Base-by-base conservation (phyloP, 1,140 invertebrate species). In the Chlorops oryzae region DNA sequence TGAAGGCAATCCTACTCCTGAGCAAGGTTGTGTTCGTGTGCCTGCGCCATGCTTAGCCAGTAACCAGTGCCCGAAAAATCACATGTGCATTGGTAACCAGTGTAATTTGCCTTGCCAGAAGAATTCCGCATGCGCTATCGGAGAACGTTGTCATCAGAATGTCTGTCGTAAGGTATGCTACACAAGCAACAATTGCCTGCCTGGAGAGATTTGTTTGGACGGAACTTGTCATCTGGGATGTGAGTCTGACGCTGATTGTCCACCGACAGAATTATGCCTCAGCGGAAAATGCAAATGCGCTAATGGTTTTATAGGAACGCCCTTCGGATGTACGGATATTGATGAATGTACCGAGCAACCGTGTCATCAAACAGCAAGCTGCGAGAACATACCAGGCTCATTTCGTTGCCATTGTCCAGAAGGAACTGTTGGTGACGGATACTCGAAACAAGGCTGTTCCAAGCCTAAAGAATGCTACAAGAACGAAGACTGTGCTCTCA, bases 131-230 rank as follows among this genome's bases (percentile, higher is more conserved):
- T 92, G 90, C 67, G 90, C 88, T 1, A 77, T 85, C 17, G 90
- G 90, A 12, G 90, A 94, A 74, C 80, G 85, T 40, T 94, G 90
- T 59, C 78, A 80, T 43, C 82, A 86, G 48, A 85, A 81, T 52
- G 78, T 85, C 23, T 94, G 90, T 57, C 76, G 84, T 13, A 92
- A 90, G 75, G 79, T 92, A 24, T 95, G 92, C 65, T 90, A 90
- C 61, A 82, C 85, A 3, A 90, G 91, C 62, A 87, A 85, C 58
- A 94, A 93, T 61, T 95, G 92, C 57, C 74, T 91, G 50, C 83
- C 85, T 6, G 90, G 91, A 45, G 90, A 94, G 77, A 81, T 93
- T 35, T 94, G 92, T 59, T 80, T 82, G n/a, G 82, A 86, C 55
- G 88, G 90, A 28, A 78, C 81, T 20, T 95, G 91, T 60, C 80